Conservation (phyloP, 2,888 invertebrate genomes). For the Hecatera dysodea region DNA sequence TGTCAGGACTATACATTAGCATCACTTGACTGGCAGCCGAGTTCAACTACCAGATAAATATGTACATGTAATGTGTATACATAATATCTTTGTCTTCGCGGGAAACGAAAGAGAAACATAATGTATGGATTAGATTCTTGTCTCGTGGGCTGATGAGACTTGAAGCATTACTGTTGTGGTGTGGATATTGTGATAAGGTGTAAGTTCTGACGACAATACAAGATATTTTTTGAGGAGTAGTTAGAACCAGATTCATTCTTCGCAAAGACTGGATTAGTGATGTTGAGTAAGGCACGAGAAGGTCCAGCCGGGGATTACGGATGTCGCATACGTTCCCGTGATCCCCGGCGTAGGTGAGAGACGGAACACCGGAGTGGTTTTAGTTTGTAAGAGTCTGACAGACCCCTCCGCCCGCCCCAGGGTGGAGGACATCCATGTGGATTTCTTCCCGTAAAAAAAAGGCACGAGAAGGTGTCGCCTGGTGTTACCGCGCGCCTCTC, state of each 20-base stretch:
- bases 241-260: not conserved
- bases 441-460: too few species aligned
- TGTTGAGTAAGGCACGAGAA: not conserved
- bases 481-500: too few species aligned
- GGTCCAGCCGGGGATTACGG: too few species aligned
- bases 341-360: too few species aligned
- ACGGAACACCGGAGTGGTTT: too few species aligned
- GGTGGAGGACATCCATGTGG: too few species aligned
- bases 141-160: slow-evolving; percentile 16
- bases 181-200: slow-evolving; percentile 7
- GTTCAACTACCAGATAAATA: slow-evolving; percentile 59
- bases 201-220: not conserved
- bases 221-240: not conserved
- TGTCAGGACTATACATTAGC: slow-evolving; percentile 34
- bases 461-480: too few species aligned
- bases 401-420: too few species aligned
- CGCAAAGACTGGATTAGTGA: not conserved
- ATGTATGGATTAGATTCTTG: slow-evolving; percentile 42
- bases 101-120: slow-evolving; percentile 61
- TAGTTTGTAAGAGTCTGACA: too few species aligned
- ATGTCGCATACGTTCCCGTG: too few species aligned
- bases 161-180: not conserved
- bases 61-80: slow-evolving; percentile 27
- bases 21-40: slow-evolving; percentile 43
- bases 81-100: slow-evolving; percentile 38